Evolutionary conservation across 2,888 invertebrate species (phyloP), one percentile per base, ranked within the genome.

Genomic region (Diaperis boleti): DNA sequence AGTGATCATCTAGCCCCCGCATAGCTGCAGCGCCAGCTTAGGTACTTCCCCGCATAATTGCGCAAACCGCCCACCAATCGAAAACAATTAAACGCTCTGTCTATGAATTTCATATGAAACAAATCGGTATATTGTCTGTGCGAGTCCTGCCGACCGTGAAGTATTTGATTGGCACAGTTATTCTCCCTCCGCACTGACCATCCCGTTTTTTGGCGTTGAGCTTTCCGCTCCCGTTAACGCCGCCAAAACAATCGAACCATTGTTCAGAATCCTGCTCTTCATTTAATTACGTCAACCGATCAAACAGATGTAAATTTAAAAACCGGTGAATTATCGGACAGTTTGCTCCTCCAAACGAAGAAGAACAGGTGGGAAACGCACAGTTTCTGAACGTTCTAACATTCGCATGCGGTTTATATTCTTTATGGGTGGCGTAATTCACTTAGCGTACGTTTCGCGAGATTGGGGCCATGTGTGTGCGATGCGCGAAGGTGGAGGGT

Each of bases 361-460:
- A 52, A 74, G 75, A 77, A 78, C 77, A 77, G 78, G 79, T 78
- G 78, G 76, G 75, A 75, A 72, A 73, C 72, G 73, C 71, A 65
- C 74, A 74, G 74, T 72, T 77, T 76, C 74, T 74, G 74, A 74
- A 74, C 77, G 74, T 75, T 76, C 72, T 72, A 74, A 74, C 77
- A 75, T 75, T 76, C 72, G 72, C 72, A 74, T 76, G 74, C 73
- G 69, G 76, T 73, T 76, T 74, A 76, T 74, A 74, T 74, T 74
- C 74, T 77, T 78, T 77, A 77, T 72, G 68, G 71, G 65, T 67
- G 69, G 47, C 37, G 70, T 69, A 72, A 54, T 73, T 70, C 71
- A 67, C 70, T 73, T 71, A 50, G 31, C 33, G 18, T 31, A 29
- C 47, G 31, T 31, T 50, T 17, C 26, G 50, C 10, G 31, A 50